Evolutionary conservation across 2,113 vertebrate species (phyloP), one percentile per base, ranked within the genome.

Genomic region (Malurus elegans): DNA sequence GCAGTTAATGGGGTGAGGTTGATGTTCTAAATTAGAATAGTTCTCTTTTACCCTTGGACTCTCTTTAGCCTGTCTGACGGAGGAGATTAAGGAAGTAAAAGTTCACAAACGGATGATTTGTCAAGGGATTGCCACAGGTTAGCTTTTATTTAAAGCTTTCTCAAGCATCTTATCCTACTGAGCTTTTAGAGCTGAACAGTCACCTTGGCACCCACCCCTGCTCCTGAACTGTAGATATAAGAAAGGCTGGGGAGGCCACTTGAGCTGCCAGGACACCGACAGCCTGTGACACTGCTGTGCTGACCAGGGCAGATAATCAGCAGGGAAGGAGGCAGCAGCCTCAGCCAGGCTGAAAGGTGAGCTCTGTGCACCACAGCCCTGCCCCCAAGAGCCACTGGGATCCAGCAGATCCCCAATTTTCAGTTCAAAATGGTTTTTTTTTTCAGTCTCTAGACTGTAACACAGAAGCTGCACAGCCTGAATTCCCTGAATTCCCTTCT

Each of bases 131-230:
- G 86, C 40, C 86, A 79, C 69, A 93, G 96, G 96, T 93, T 95
- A 92, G 85, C 90, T 94, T 95, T 97, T 96, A 96, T 96, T 95
- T 93, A 96, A 96, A 97, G 88, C 92, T 96, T 97, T 95, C 94
- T 78, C 96, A 96, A 96, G 95, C 92, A 94, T 80, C 96, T 97
- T 96, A 96, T 90, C 95, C 93, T 71, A 61, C 90, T 74, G 92
- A 90, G 82, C 88, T 93, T 96, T 96, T 95, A 96, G 94, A 93
- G 92, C 67, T 94, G 93, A 90, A 66, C 87, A 94, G 93, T 94
- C 90, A 96, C 94, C 92, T 96, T 96, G 90, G 94, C 92, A 92
- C 85, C 93, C 79, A 86, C 36, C 61, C 61, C 95, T 48, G 53
- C 11, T 61, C 78, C 86, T 81, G 45, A 56, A 93, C 67, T 51